phyloP scores from a whole-genome alignment of 2,797 vertebrate species.

The Smutsia gigantea region DNA sequence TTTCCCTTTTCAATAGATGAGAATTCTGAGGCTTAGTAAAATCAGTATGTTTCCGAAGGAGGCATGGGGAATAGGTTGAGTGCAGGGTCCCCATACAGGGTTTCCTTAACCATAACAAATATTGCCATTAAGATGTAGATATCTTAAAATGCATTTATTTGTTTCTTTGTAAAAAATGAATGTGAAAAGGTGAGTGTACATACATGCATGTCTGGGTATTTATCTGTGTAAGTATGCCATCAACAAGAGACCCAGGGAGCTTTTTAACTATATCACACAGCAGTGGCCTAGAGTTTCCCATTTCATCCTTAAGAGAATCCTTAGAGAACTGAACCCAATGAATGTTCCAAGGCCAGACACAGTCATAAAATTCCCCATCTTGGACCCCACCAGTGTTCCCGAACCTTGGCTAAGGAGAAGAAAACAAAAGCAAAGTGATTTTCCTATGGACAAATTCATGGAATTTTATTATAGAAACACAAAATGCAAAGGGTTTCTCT shows the following conservation, averaged over 20 bases:
- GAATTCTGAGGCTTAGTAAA: not conserved
- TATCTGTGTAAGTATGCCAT: not conserved
- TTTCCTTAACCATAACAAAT: not conserved
- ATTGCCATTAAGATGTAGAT: not conserved
- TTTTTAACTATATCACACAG: not conserved
- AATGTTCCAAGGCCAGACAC: not conserved
- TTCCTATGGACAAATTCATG: not conserved
- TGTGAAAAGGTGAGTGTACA: not conserved
- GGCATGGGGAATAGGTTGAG: rapidly evolving
- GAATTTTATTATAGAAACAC: not conserved
- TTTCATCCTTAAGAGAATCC: not conserved
- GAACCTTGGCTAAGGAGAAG: not conserved
- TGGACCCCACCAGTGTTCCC: not conserved
- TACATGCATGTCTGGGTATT: not conserved
- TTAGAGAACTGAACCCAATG: not conserved
- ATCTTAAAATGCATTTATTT: not conserved
- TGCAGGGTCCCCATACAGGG: not conserved
- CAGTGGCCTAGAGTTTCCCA: not conserved
- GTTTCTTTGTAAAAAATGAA: not conserved
- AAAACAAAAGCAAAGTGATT: not conserved
- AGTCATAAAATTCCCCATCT: not conserved
- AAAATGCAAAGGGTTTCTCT: not conserved
- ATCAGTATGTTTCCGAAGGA: not conserved
- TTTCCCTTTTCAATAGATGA: not conserved
- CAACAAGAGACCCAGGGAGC: not conserved